phyloP scores from a whole-genome alignment of 2,113 vertebrate genomes.

The Sphaerodactylus townsendi region DNA sequence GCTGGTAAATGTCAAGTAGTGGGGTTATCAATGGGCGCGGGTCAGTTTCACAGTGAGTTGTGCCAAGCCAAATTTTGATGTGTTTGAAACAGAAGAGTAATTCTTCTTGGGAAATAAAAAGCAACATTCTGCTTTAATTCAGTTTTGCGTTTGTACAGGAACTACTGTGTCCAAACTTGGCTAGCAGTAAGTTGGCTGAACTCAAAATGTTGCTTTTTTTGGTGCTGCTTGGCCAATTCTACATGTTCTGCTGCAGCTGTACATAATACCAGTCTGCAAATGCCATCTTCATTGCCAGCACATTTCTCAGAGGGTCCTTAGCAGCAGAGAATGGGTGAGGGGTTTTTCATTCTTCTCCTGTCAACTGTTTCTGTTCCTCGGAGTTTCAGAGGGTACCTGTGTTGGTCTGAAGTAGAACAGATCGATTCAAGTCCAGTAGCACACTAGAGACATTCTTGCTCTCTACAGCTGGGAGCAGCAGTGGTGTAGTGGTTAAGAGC shows the following conservation, averaged over 20 bases:
- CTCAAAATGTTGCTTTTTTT: not conserved
- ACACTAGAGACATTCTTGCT: no score
- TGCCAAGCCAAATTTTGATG: not conserved
- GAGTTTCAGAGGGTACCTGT: no score
- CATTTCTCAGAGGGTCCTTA: not conserved
- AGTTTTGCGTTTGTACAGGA: not conserved
- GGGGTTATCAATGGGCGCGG: not conserved
- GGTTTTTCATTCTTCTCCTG: no score
- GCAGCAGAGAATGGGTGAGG: not conserved
- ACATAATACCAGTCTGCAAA: not conserved
- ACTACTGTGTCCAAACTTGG: not conserved
- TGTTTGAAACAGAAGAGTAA: not conserved
- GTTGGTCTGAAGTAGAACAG: no score
- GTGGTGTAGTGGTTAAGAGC: no score
- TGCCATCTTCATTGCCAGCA: not conserved
- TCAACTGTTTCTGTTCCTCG: not conserved
- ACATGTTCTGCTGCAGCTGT: not conserved
- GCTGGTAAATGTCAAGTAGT: not conserved
- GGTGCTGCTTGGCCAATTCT: not conserved
- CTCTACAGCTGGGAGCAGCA: no score
- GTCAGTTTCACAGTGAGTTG: not conserved
- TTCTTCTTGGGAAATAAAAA: not conserved
- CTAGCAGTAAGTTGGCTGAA: not conserved
- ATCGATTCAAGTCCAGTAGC: no score
- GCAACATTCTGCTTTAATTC: not conserved